Evolutionary conservation across 2,113 vertebrate species (phyloP).

Genomic region (Pseudorasbora parva): DNA sequence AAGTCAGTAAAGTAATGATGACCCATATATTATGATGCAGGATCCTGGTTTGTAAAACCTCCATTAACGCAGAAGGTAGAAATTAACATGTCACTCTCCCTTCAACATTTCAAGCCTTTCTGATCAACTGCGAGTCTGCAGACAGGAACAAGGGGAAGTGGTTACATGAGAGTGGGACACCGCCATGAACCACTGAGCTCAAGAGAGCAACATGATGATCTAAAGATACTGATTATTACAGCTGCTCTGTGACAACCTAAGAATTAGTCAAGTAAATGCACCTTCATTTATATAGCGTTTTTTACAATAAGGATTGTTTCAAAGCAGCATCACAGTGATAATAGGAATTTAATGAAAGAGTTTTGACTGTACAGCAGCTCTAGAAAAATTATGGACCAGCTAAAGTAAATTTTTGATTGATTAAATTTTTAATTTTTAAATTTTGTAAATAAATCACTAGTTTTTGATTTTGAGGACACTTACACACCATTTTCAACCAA

Average conservation of each 20-base stretch:
- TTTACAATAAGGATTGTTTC: too few relatives aligned
- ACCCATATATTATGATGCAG: background rate
- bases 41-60: background rate
- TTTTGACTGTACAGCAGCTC: too few relatives aligned
- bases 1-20: background rate
- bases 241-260: background rate
- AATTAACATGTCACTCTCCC: background rate
- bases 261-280: background rate
- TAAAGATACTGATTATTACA: background rate
- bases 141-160: background rate
- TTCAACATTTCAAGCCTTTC: background rate
- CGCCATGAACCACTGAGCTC: background rate
- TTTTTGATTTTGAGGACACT: too few relatives aligned
- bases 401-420: too few relatives aligned
- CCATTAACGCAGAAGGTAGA: background rate
- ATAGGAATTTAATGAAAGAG: too few relatives aligned
- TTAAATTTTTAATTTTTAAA: too few relatives aligned
- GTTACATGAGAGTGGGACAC: slow-evolving; percentile 23
- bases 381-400: too few relatives aligned
- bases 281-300: too few relatives aligned
- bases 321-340: too few relatives aligned
- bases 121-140: background rate
- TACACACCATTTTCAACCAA: too few relatives aligned
- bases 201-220: background rate
- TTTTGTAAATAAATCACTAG: too few relatives aligned